A percentile compares a stretch with the other conserved stretches of the same genome.
Evolutionary conservation across 2,797 vertebrate genomes (phyloP).

Genomic region (Dallia pectoralis): DNA sequence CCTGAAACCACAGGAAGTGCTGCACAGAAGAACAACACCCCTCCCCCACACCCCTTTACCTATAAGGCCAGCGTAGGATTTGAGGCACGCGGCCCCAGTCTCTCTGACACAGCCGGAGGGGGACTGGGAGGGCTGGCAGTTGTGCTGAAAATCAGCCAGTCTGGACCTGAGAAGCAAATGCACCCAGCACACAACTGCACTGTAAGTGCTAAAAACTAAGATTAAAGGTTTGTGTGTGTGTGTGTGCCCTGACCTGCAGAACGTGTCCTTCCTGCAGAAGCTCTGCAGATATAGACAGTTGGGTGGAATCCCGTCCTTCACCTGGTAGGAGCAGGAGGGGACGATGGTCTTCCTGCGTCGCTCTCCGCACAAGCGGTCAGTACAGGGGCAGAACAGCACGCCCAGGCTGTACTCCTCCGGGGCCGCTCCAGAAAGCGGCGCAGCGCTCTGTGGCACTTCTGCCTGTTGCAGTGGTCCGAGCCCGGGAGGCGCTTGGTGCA

Average conservation of each 20-base stretch:
- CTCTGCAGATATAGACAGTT: constrained; percentile 87
- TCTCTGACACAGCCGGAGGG: constrained; percentile 78
- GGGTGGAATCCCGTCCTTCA: constrained; percentile 68
- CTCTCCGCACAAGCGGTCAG: constrained; percentile 84
- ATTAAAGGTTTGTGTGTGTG: not conserved
- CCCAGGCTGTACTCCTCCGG: constrained; percentile 84
- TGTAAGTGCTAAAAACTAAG: not conserved
- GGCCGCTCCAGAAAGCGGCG: constrained; percentile 88
- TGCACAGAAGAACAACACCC: not conserved
- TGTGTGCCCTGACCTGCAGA: constrained; percentile 85
- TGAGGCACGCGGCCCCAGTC: constrained; percentile 81
- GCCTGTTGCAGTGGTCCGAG: constrained; percentile 78
- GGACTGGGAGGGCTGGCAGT: constrained; percentile 81
- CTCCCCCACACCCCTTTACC: constrained; percentile 70
- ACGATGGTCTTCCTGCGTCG: constrained; percentile 92
- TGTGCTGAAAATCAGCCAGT: constrained; percentile 90
- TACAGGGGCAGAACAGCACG: constrained; percentile 89
- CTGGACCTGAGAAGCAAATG: constrained; percentile 84
- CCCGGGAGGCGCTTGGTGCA: constrained; percentile 75
- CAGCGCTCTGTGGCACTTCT: constrained; percentile 82
- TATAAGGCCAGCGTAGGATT: constrained; percentile 91
- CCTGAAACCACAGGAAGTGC: not conserved
- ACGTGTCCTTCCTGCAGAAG: constrained; percentile 80
- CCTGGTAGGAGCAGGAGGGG: constrained; percentile 87
- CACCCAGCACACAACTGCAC: constrained; percentile 35